phyloP scores from a whole-genome alignment of 2,888 invertebrate genomes.

The Chloromyia formosa region DNA sequence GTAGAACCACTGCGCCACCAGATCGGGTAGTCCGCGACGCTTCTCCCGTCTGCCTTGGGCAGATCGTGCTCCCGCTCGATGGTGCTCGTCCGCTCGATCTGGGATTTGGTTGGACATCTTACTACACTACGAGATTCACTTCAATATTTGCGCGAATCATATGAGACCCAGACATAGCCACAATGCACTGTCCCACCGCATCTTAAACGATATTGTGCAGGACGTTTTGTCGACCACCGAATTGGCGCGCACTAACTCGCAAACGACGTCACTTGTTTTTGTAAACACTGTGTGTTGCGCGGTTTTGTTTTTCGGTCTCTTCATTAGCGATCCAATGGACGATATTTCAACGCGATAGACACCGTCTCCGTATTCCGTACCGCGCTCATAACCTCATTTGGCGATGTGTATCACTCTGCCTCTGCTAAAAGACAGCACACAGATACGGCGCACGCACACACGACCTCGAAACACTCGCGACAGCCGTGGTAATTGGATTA shows the following conservation, averaged over 20 bases:
- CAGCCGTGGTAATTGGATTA: background rate
- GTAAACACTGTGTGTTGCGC: background rate
- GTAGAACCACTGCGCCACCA: conserved; percentile 69
- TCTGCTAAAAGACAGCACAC: background rate
- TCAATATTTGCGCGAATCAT: conserved; percentile 14
- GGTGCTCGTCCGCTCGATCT: background rate
- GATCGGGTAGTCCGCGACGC: conserved; percentile 57
- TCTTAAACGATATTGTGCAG: background rate
- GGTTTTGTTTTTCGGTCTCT: background rate
- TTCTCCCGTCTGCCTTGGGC: conserved; percentile 4
- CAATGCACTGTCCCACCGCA: conserved; percentile 36
- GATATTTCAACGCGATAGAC: background rate
- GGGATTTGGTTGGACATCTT: conserved; percentile 35
- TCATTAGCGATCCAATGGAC: background rate
- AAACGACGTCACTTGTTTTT: conserved; percentile 22
- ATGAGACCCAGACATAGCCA: background rate
- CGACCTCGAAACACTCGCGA: conserved; percentile 16
- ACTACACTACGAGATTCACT: background rate
- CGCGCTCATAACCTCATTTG: conserved; percentile 26
- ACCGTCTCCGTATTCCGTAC: background rate
- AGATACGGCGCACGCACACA: background rate
- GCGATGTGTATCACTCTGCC: conserved; percentile 3
- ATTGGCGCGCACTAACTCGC: conserved; percentile 17
- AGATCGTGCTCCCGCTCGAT: conserved; percentile 12
- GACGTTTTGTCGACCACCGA: background rate